Evolutionary conservation across 2,113 vertebrate genomes (phyloP), one percentile per base, ranked within the genome.

Genomic region (Rutilus rutilus): DNA sequence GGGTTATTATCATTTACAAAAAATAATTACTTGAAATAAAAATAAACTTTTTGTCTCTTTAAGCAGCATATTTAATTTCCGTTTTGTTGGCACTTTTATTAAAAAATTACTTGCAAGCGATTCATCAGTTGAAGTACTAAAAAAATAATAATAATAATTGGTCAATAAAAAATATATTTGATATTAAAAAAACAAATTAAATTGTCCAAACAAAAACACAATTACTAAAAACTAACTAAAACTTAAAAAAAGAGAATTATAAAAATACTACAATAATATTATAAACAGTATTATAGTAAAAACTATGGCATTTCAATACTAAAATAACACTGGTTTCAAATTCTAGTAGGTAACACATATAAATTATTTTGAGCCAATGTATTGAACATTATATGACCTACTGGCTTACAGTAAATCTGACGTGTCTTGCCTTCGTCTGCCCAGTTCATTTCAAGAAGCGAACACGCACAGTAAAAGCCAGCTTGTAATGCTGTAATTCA

Each of bases 401-500:
- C 25, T 65, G 78, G 23, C 52, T 73, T 57, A 73, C 71, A 36
- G 33, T 60, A 59, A 81, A 59, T 86, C 50, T 82, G 71, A 75
- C 12, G 21, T 83, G 42, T 50, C n/a, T 62, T 67, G 57, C n/a
- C 15, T 77, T 36, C 54, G 30, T 78, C 59, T 50, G 19, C 47
- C n/a, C 15, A 27, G 80, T 84, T 82, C n/a, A 86, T 86, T 82
- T 87, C 47, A 42, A 4, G 17, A 27, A 79, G 73, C 74, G 42
- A 74, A 79, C 30, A 73, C 11, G 30, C 50, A 42, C 71, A 65
- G 90, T 85, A 84, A 90, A 91, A 91, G 45, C 84, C 11, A 17
- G 45, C 25, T 52, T 86, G 75, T 86, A 86, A 88, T 83, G 42
- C 82, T 84, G 42, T 81, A 76, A 86, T 91, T 89, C 86, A 87